phyloP scores from a whole-genome alignment of 2,113 vertebrate genomes.

The Macrotus californicus region DNA sequence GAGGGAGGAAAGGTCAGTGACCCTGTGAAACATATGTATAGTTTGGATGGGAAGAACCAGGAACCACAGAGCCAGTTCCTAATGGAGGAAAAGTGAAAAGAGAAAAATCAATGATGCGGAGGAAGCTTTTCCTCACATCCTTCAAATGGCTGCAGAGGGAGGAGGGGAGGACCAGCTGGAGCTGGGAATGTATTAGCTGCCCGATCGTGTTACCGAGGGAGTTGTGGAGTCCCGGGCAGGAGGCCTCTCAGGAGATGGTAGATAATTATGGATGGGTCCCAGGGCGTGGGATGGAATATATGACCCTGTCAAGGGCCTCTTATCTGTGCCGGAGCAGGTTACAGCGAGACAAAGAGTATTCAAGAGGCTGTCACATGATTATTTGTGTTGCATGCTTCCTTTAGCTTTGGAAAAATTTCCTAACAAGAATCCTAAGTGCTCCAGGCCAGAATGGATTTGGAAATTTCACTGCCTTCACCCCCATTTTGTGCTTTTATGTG shows the following conservation, averaged over 20 bases:
- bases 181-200: conserved; percentile 7
- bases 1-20: conserved; percentile 24
- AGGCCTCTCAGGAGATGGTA: background rate
- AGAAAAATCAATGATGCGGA: background rate
- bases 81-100: conserved; percentile 34
- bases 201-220: background rate
- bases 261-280: background rate
- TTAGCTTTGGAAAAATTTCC: background rate
- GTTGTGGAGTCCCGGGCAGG: background rate
- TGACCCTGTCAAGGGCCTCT: conserved; percentile 1
- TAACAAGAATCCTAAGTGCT: background rate
- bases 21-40: background rate
- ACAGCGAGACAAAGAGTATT: conserved; percentile 13
- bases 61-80: background rate
- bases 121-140: conserved; percentile 15
- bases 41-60: background rate
- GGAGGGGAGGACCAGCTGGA: background rate
- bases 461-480: background rate
- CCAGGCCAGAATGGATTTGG: background rate
- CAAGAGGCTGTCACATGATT: background rate
- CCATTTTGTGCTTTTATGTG: background rate
- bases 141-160: background rate
- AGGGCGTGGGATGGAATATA: background rate
- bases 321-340: conserved; percentile 8
- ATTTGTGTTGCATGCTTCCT: background rate